A percentile compares a stretch with the other conserved stretches of the same genome.
These are phyloP conservation scores for Agrochola lychnidis DNA, from an alignment of 2,888 invertebrate species.

Conservation along the genomic window DNA sequence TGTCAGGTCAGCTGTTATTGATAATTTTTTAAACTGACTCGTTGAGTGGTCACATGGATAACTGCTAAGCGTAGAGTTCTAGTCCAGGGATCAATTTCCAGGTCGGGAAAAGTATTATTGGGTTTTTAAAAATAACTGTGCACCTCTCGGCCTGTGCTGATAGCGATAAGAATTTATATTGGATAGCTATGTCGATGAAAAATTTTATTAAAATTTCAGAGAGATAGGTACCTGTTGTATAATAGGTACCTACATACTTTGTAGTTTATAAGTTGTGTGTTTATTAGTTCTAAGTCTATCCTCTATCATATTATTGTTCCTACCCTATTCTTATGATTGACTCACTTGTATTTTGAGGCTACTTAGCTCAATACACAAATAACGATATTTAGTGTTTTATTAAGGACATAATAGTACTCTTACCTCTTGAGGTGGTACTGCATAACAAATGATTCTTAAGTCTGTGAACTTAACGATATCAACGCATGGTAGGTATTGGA, in stretches of 20 bases:
- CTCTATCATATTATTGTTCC: no score
- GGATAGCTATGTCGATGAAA: not conserved
- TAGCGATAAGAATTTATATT: not conserved
- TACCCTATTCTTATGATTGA: no score
- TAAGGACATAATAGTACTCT: no score
- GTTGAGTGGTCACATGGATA: not conserved
- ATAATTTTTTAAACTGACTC: no score
- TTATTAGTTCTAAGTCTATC: no score
- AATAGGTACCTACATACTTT: no score
- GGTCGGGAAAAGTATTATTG: not conserved
- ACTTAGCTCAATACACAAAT: no score
- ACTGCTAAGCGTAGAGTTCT: not conserved
- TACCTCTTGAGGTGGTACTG: constrained; percentile 98
- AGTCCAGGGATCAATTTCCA: not conserved
- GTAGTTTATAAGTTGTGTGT: no score
- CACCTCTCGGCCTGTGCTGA: not conserved
- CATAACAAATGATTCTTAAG: constrained; percentile 96
- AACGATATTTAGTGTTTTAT: no score
- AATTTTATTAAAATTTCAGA: not conserved
- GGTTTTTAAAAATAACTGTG: not conserved
- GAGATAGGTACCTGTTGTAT: not conserved
- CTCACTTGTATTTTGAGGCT: no score
- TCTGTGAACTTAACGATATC: constrained; percentile 96
- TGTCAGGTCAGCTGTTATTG: no score
- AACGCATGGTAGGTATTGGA: constrained; percentile 97